phyloP scores from a whole-genome alignment of 1,140 invertebrate genomes.

The Diploscapter pachys region DNA sequence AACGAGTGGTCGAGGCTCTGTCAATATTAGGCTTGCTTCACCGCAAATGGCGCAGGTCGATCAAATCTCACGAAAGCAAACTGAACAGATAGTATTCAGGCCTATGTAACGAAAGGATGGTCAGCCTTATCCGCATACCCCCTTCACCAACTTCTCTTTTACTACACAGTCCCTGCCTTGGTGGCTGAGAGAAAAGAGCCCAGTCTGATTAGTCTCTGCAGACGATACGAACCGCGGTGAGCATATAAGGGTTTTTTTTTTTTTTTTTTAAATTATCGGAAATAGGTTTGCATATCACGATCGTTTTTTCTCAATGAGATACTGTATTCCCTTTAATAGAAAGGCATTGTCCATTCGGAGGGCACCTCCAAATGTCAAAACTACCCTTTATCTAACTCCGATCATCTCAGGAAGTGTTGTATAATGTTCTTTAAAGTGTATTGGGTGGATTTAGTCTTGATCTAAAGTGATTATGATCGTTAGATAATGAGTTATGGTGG shows the following conservation, averaged over 20 bases:
- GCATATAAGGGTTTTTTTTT: background rate
- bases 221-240: slow-evolving; percentile 79
- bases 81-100: slow-evolving; percentile 58
- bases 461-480: too few relatives aligned
- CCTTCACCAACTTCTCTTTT: slow-evolving; percentile 49
- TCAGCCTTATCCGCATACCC: slow-evolving; percentile 39
- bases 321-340: too few relatives aligned
- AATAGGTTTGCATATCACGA: background rate
- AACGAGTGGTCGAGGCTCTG: slow-evolving; percentile 79
- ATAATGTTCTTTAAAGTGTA: too few relatives aligned
- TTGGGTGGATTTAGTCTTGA: too few relatives aligned
- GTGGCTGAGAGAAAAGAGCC: slow-evolving; percentile 64
- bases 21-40: slow-evolving; percentile 70
- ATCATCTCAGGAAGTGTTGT: too few relatives aligned
- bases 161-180: slow-evolving; percentile 51
- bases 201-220: slow-evolving; percentile 80
- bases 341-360: too few relatives aligned
- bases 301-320: too few relatives aligned
- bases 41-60: slow-evolving; percentile 33
- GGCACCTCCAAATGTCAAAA: too few relatives aligned
- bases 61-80: slow-evolving; percentile 77
- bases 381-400: too few relatives aligned
- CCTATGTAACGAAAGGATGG: slow-evolving; percentile 54
- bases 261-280: background rate
- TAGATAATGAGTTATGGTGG: too few relatives aligned